Conservation (phyloP, 2,113 vertebrate genomes). For the Rostratula benghalensis region DNA sequence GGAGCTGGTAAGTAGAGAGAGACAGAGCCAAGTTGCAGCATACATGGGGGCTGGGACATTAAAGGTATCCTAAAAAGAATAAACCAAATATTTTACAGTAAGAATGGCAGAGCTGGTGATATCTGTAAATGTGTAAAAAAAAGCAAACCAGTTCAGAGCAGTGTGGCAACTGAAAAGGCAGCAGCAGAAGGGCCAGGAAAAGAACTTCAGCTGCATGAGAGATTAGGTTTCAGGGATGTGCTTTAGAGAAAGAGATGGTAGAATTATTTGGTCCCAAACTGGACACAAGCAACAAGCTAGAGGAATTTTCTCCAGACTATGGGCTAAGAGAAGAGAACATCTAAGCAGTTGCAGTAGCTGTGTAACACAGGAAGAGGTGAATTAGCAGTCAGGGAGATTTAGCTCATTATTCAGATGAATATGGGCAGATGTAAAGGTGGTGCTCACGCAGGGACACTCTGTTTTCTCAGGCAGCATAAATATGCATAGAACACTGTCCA, state of each 20-base stretch:
- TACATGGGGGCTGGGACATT: background rate
- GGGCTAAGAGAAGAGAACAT: background rate
- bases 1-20: background rate
- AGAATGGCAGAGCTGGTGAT: background rate
- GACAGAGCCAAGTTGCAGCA: background rate
- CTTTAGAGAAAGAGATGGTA: background rate
- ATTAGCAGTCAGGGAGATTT: background rate
- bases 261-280: background rate
- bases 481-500: background rate
- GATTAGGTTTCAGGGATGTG: background rate
- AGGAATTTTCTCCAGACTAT: background rate
- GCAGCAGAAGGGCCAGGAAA: background rate
- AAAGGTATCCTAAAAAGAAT: background rate
- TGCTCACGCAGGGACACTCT: background rate
- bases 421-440: background rate
- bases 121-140: background rate
- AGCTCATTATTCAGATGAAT: conserved; percentile 24
- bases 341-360: background rate
- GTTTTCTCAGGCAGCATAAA: conserved; percentile 12
- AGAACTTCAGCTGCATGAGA: background rate
- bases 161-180: background rate
- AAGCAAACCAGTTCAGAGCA: background rate
- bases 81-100: background rate
- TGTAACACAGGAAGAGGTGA: background rate
- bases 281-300: background rate